These are phyloP conservation scores for Danaus plexippus DNA, from an alignment of 1,140 invertebrate species.

Conservation along the genomic window DNA sequence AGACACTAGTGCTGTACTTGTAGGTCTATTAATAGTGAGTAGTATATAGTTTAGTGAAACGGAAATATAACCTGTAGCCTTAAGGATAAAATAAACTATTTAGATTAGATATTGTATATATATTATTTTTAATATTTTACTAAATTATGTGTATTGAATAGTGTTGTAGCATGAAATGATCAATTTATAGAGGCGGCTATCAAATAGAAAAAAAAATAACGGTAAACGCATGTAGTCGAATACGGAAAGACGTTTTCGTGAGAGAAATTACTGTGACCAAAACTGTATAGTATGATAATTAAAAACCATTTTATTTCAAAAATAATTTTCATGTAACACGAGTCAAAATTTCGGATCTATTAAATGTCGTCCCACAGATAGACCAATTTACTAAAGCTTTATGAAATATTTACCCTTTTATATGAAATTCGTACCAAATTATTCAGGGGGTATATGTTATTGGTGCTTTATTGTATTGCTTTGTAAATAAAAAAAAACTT, in stretches of 20 bases:
- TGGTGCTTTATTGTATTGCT: conserved; percentile 15
- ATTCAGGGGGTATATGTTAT: conserved; percentile 29
- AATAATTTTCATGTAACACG: conserved; percentile 9
- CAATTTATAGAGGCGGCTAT: neutral
- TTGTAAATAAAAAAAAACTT: conserved; percentile 1
- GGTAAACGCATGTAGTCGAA: too few relatives aligned
- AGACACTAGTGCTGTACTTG: too few relatives aligned
- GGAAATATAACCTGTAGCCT: neutral
- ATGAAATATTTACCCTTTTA: conserved; percentile 23
- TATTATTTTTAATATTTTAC: too few relatives aligned
- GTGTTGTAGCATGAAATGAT: too few relatives aligned
- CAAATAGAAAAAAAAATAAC: conserved; percentile 26
- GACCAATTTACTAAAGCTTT: conserved; percentile 35
- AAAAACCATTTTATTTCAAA: too few relatives aligned
- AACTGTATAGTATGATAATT: too few relatives aligned
- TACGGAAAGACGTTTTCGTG: too few relatives aligned
- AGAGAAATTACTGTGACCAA: too few relatives aligned
- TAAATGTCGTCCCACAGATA: conserved; percentile 27
- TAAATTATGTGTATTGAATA: too few relatives aligned
- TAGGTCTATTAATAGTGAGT: too few relatives aligned
- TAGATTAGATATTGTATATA: too few relatives aligned
- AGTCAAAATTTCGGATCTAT: conserved; percentile 3
- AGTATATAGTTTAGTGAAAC: too few relatives aligned
- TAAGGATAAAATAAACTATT: conserved; percentile 10
- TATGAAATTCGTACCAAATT: conserved; percentile 29